Evolutionary conservation across 2,797 vertebrate species (phyloP).

Genomic region (Gallinago stenura): DNA sequence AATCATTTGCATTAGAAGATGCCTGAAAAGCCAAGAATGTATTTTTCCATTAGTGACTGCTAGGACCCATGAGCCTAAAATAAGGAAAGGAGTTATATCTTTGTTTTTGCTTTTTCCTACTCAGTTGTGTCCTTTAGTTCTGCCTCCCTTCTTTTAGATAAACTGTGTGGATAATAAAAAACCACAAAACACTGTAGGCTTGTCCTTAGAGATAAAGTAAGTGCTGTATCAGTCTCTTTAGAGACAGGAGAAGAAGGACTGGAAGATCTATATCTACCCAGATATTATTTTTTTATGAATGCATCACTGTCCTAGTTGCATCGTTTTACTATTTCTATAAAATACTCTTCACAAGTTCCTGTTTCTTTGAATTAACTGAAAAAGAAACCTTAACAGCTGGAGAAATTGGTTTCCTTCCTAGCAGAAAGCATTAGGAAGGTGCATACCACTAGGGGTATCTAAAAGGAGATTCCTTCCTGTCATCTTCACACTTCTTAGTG

Average conservation of each 20-base stretch:
- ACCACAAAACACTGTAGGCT: accelerated
- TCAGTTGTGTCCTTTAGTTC: neutral
- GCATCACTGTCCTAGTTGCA: neutral
- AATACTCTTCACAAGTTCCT: neutral
- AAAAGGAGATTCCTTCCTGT: neutral
- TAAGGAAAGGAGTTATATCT: neutral
- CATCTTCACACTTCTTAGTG: neutral
- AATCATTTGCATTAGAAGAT: neutral
- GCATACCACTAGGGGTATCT: neutral
- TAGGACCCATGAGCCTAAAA: neutral
- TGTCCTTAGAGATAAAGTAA: neutral
- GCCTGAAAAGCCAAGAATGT: neutral
- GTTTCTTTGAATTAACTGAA: neutral
- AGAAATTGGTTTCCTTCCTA: neutral
- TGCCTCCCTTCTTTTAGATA: neutral
- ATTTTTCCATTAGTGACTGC: neutral
- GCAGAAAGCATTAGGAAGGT: neutral
- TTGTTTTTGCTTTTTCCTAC: neutral
- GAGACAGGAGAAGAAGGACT: neutral
- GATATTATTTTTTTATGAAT: neutral
- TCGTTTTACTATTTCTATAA: neutral
- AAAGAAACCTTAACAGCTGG: neutral
- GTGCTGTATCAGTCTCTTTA: neutral
- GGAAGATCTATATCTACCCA: neutral
- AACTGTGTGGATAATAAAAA: neutral